These are phyloP conservation scores for Gastracanthus pulcherrimus DNA, from an alignment of 2,888 invertebrate species.

Conservation along the genomic window DNA sequence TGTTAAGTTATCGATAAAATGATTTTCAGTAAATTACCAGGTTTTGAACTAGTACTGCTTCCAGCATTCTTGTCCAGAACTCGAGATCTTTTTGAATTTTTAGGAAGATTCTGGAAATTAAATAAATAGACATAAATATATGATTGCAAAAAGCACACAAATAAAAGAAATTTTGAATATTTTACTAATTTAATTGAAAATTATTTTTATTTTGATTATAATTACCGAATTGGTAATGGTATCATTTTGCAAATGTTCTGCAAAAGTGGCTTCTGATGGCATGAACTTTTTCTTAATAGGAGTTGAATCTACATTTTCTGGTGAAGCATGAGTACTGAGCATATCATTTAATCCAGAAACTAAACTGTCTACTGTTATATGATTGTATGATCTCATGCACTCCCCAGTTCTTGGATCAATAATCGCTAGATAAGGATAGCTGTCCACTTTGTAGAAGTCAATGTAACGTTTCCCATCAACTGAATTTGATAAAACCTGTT, in stretches of 20 bases:
- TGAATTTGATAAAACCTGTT: slow-evolving; percentile 77
- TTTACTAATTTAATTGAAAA: not conserved
- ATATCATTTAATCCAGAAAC: slow-evolving; percentile 74
- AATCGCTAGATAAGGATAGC: slow-evolving; percentile 83
- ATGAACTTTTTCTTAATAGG: slow-evolving; percentile 33
- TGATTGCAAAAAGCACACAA: not conserved
- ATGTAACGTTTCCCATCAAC: slow-evolving; percentile 82
- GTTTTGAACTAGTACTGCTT: slow-evolving; percentile 41
- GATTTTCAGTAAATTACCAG: slow-evolving; percentile 29
- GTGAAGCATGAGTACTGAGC: slow-evolving; percentile 74
- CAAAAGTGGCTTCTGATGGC: slow-evolving; percentile 45
- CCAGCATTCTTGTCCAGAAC: slow-evolving; percentile 40
- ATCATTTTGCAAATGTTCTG: slow-evolving; percentile 59
- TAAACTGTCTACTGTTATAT: slow-evolving; percentile 73
- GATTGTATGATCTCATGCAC: slow-evolving; percentile 73
- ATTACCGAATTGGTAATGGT: slow-evolving; percentile 53
- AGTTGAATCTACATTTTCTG: slow-evolving; percentile 70
- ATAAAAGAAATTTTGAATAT: too few relatives aligned
- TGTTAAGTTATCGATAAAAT: not conserved
- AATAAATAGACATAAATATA: not conserved
- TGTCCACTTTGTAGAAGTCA: slow-evolving; percentile 82
- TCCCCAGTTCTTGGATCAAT: slow-evolving; percentile 85
- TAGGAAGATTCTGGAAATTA: slow-evolving; percentile 43
- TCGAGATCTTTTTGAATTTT: slow-evolving; percentile 47
- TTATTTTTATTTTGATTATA: not conserved